Base-by-base conservation (phyloP, 2,113 vertebrate species). In the Pachycephala philippinensis region DNA sequence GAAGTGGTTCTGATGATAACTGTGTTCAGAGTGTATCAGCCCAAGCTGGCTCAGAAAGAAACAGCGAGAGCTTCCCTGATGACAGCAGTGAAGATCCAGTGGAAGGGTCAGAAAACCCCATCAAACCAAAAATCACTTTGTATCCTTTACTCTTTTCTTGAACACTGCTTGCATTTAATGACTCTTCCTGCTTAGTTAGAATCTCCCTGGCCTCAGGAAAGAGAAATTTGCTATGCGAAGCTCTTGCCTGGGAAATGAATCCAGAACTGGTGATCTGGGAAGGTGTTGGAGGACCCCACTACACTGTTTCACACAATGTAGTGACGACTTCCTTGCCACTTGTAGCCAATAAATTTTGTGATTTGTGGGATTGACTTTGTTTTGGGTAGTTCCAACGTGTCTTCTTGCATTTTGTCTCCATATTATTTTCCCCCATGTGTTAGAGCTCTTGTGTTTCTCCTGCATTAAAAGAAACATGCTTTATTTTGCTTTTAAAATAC, bases 121-220 rank as follows among this genome's bases (percentile, higher is more conserved):
- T 33, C 47, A 84, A 84, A 50, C 54, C 81, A 3, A 76, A 50
- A 52, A 7, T 77, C 22, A 70, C 95, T 40, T 65, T 94, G 99
- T 99, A 99, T 99, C 99, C 99, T 99, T 18, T 23, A 28, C 50
- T 27, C 5, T 24, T 26, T 31, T 22, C 30, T n/a, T 45, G 47
- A 63, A 31, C 8, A 15, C 26, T 35, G 2, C 1, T 22, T 39
- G 56, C 44, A 11, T 20, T 57, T 2, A 2, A 24, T 31, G 16
- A 16, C 22, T 33, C 21, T 27, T 11, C 1, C 9, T 39, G 7
- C 39, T 54, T 45, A 24, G 7, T 76, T 60, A 61, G n/a, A 47
- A 31, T 42, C 23, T 49, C 18, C 6, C 17, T 33, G 50, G 52
- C 44, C 49, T 87, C 44, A 5, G 65, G 61, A 64, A 49, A 39